These are phyloP conservation scores for Caenorhabditis wallacei DNA, from an alignment of 2,888 invertebrate species.

Conservation along the genomic window DNA sequence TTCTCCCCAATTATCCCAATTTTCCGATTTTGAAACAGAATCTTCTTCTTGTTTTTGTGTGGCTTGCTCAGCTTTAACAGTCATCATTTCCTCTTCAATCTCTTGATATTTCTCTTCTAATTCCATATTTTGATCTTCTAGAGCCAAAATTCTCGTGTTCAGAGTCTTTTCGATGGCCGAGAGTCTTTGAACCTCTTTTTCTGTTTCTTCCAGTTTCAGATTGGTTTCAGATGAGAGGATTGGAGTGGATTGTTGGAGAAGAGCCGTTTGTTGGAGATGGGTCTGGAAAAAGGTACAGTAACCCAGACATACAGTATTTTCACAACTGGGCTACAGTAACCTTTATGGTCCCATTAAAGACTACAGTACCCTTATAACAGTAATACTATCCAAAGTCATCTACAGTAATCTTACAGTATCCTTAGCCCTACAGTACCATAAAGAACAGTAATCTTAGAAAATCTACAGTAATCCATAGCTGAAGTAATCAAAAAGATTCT, in stretches of 20 bases:
- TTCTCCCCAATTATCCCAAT: slow-evolving; percentile 40
- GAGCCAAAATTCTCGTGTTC: slow-evolving; percentile 38
- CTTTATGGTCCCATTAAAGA: too few species aligned
- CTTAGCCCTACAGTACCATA: too few species aligned
- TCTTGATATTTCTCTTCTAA: slow-evolving; percentile 55
- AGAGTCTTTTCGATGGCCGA: slow-evolving; percentile 30
- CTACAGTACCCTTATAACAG: too few species aligned
- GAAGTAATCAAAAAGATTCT: too few species aligned
- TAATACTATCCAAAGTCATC: too few species aligned
- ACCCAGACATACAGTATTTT: too few species aligned
- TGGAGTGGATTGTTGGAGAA: slow-evolving; percentile 13
- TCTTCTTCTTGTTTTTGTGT: too few species aligned
- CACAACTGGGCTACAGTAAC: too few species aligned
- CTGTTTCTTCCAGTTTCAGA: slow-evolving; percentile 10
- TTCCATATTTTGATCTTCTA: slow-evolving; percentile 47
- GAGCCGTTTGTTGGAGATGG: slow-evolving; percentile 19
- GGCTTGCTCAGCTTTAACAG: slow-evolving; percentile 1
- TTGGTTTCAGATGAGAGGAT: slow-evolving; percentile 1
- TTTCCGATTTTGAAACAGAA: too few species aligned
- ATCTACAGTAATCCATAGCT: too few species aligned
- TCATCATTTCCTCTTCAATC: slow-evolving; percentile 37
- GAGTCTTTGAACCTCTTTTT: slow-evolving; percentile 29
- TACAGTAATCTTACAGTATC: too few species aligned
- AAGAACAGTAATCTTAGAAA: too few species aligned
- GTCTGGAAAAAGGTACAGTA: neutral